Evolutionary conservation across 2,797 vertebrate genomes (phyloP).

Genomic region (Centropyge bicolor): DNA sequence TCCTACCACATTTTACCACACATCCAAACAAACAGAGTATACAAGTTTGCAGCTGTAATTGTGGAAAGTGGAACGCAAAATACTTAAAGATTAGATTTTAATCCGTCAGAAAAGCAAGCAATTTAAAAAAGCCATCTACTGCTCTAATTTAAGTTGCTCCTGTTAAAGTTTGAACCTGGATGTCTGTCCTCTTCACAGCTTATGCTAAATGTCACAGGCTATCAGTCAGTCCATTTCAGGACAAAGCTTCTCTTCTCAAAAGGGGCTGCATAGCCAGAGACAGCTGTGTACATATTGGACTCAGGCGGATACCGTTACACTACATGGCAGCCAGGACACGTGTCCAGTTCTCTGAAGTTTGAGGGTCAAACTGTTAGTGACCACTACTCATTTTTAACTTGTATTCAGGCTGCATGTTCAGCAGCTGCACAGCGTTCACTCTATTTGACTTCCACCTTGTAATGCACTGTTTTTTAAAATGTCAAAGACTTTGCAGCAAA

Average conservation of each 20-base stretch:
- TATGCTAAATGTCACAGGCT: slow-evolving; percentile 27
- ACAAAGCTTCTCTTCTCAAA: slow-evolving; percentile 48
- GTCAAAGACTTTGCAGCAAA: not conserved
- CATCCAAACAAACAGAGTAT: not conserved
- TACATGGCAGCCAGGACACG: slow-evolving; percentile 29
- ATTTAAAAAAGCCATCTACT: slow-evolving; percentile 6
- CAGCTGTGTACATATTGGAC: slow-evolving; percentile 63
- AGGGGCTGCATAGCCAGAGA: slow-evolving; percentile 46
- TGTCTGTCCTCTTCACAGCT: slow-evolving; percentile 19
- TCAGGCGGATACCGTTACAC: slow-evolving; percentile 45
- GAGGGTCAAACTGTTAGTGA: slow-evolving; percentile 34
- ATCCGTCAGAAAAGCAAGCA: slow-evolving; percentile 10
- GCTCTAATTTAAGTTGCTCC: slow-evolving; percentile 9
- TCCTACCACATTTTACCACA: slow-evolving; percentile 1
- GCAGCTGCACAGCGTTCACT: slow-evolving; percentile 7
- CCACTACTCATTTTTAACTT: slow-evolving; percentile 5
- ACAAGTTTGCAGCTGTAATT: not conserved
- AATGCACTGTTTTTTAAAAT: not conserved
- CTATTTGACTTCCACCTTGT: not conserved
- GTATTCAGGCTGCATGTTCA: not conserved
- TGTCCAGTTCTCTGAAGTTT: slow-evolving; percentile 15
- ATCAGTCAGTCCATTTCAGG: slow-evolving; percentile 60
- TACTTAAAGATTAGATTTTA: slow-evolving; percentile 21
- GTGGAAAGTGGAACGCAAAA: not conserved
- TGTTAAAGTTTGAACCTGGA: slow-evolving; percentile 28